Base-by-base conservation (phyloP, 2,113 vertebrate species). In the Crotalus helleri region DNA sequence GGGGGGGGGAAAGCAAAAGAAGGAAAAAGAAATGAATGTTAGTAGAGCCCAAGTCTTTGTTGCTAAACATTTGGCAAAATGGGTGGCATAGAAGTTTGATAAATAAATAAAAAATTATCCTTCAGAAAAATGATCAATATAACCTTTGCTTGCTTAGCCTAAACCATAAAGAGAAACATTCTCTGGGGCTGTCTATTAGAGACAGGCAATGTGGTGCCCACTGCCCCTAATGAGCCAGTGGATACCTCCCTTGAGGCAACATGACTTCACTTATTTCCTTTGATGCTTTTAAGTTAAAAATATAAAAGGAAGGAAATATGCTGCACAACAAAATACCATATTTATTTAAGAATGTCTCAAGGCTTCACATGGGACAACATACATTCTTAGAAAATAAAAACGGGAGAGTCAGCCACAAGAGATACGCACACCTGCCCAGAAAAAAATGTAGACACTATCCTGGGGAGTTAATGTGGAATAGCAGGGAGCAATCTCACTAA, bases 121-220 rank as follows among this genome's bases (percentile, higher is more conserved):
- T 93, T 89, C 93, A 91, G 88, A 53, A 94, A 95, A 94, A 64
- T n/a, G 39, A 93, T 33, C 88, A 92, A 94, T 94, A 94, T 2
- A 23, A 21, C 33, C 44, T 93, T 93, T 59, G 92, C 87, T 58
- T 89, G 46, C 93, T 92, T 46, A 94, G 54, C 55, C 59, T 49
- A 24, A 6, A 86, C 29, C 92, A 61, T 91, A 85, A 92, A 15
- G 46, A 13, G 81, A 0, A 24, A 61, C 85, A 64, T 44, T 23
- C 12, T 55, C 1, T 85, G 23, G 23, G n/a, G n/a, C 9, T 59
- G 29, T 11, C 7, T 91, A 26, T 51, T 57, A 13, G 24, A 29
- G 29, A 51, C 29, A 21, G 9, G 58, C 19, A 39, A 74, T 24
- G n/a, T 85, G 69, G 24, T 10, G 51, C 91, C 26, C 33, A 19